These are phyloP conservation scores for Diarsia mendica DNA, from an alignment of 2,888 invertebrate species.

Conservation along the genomic window DNA sequence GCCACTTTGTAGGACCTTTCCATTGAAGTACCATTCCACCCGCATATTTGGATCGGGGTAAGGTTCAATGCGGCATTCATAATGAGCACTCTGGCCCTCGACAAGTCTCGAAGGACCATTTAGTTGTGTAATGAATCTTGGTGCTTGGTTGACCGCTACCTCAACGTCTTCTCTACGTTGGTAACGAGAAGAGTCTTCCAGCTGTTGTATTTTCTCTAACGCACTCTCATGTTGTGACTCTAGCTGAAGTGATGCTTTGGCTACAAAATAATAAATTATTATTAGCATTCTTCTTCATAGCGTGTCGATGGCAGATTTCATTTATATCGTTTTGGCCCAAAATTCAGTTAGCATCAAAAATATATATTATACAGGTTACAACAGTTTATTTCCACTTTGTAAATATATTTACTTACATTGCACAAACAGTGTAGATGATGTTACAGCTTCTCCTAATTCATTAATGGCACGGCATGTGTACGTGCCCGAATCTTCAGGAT, in stretches of 20 bases:
- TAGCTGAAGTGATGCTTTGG: slow-evolving; percentile 96
- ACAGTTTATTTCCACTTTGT: background rate
- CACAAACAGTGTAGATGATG: slow-evolving; percentile 97
- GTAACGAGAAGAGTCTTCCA: slow-evolving; percentile 95
- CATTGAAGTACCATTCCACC: slow-evolving; percentile 98
- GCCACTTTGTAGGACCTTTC: slow-evolving; percentile 95
- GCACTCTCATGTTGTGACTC: slow-evolving; percentile 97
- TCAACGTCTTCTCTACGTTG: slow-evolving; percentile 96
- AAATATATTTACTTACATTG: slow-evolving; percentile 91
- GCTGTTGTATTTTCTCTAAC: slow-evolving; percentile 95
- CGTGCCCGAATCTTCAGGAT: slow-evolving; percentile 98
- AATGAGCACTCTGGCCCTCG: slow-evolving; percentile 97
- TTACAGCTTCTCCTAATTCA: slow-evolving; percentile 98
- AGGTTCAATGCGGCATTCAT: slow-evolving; percentile 97
- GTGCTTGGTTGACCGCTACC: slow-evolving; percentile 94
- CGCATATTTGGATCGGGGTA: slow-evolving; percentile 97
- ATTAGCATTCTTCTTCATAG: too few relatives aligned
- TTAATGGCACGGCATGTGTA: slow-evolving; percentile 98
- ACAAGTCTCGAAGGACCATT: slow-evolving; percentile 96
- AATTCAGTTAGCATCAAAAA: background rate
- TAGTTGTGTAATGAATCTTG: slow-evolving; percentile 95
- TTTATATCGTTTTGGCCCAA: too few relatives aligned
- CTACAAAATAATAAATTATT: slow-evolving; percentile 79
- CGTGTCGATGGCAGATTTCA: too few relatives aligned
- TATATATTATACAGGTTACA: background rate